Evolutionary conservation across 2,888 invertebrate species (phyloP), one percentile per base, ranked within the genome.

Genomic region (Physocephala rufipes): DNA sequence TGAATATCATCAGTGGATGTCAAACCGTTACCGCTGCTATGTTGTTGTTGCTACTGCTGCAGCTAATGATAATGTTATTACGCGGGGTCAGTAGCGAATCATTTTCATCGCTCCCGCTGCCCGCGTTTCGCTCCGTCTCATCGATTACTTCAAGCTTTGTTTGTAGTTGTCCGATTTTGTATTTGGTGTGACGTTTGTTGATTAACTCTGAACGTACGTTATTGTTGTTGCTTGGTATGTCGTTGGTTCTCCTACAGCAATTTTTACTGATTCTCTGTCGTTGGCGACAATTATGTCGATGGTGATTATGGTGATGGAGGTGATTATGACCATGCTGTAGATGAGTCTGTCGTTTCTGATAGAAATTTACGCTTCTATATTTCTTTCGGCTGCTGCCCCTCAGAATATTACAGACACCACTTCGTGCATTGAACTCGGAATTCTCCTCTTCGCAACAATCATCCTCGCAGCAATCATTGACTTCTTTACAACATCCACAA

Each of bases 21-120:
- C 86, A 86, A 83, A 86, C 85, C 76, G 86, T 86, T 81, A 82
- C 82, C 78, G 86, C 77, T 73, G 82, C 82, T 28, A 85, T 83
- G 2, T 28, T 13, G 77, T 83, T 82, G 77, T 84, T 86, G 73
- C n/a, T n/a, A n/a, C n/a, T n/a, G n/a, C n/a, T n/a, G n/a, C n/a
- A n/a, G n/a, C n/a, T n/a, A n/a, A n/a, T n/a, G n/a, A n/a, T n/a
- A n/a, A 86, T 85, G 36, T 36, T 36, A 9, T 36, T 36, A 76
- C 85, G 86, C 47, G 85, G 85, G 71, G 86, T 86, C 73, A 86
- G 75, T 74, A 87, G 77, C 0, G 86, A 86, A 73, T 86, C 86
- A 73, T 86, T 84, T 74, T 86, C 86, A 62, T 86, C 86, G 72
- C 86, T 86, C 71, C 86, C 86, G 73, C 86, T 86, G 71, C 84